Evolutionary conservation across 1,140 invertebrate species (phyloP).

Genomic region (Drosophila pandora): DNA sequence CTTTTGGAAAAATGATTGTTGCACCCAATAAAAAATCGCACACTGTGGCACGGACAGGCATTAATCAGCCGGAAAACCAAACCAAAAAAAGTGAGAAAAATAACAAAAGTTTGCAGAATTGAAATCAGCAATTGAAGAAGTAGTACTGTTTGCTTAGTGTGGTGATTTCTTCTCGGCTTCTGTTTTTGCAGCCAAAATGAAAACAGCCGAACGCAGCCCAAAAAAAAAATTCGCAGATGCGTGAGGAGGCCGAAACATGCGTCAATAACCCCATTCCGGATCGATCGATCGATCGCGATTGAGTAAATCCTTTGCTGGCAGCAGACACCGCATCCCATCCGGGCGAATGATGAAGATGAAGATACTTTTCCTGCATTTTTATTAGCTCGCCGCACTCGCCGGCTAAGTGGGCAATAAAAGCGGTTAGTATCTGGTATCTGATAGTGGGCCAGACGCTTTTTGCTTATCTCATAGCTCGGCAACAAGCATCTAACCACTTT

Average conservation of each 20-base stretch:
- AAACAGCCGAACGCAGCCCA: constrained; percentile 61
- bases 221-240: constrained; percentile 23
- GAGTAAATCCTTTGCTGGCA: constrained; percentile 42
- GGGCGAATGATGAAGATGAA: constrained; percentile 50
- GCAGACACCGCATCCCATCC: constrained; percentile 18
- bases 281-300: constrained; percentile 41
- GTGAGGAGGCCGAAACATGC: constrained; percentile 61
- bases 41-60: constrained; percentile 60
- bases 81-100: background rate
- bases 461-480: constrained; percentile 44
- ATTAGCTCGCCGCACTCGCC: constrained; percentile 9
- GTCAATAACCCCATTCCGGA: constrained; percentile 73
- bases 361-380: constrained; percentile 61
- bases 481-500: constrained; percentile 55
- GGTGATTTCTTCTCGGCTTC: constrained; percentile 10
- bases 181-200: constrained; percentile 42
- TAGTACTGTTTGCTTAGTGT: constrained; percentile 59
- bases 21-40: constrained; percentile 68
- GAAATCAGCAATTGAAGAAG: constrained; percentile 52
- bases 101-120: no score
- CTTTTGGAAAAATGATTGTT: constrained; percentile 71
- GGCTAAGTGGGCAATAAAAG: constrained; percentile 46
- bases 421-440: constrained; percentile 40
- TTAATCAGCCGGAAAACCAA: constrained; percentile 55
- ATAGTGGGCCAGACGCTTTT: constrained; percentile 36